Base-by-base conservation (phyloP, 2,888 invertebrate genomes). In the Eilema griseolum region DNA sequence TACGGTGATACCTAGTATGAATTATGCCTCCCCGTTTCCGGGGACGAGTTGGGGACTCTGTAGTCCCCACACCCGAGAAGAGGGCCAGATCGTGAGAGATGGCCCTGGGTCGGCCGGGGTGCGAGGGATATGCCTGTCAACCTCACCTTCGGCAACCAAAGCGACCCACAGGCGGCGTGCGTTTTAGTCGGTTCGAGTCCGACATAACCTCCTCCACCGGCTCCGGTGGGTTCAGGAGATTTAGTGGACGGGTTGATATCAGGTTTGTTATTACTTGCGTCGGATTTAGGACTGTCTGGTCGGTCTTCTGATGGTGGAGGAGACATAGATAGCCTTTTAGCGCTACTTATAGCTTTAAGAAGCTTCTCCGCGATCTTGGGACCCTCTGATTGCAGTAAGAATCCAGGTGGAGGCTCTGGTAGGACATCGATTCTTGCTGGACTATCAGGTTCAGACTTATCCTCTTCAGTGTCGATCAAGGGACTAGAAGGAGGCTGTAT, bases 321-420 rank as follows among this genome's bases (percentile, higher is more conserved):
- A 37, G 92, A 96, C 95, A 90, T 95, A 67, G 91, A 96, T 74
- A 92, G 90, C 81, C 90, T 93, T 87, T 93, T 96, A 78, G 93
- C 96, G 88, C 93, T 96, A 89, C 92, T 96, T 88, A 92, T 96
- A 10, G 96, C 96, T 85, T 96, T 96, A 0, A 96, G 90, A 5
- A 96, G 94, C 83, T 96, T 96, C 78, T 96, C 96, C 0, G 96
- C 96, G 80, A 96, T 96, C 74, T 96, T 96, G 0, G 96, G 96
- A 2, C 95, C 95, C 78, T 95, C 95, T 5, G 95, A 93, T 76
- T 95, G 95, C 16, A 95, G 82, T 2, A 94, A 86, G 85, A 95
- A 95, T 0, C 88, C 94, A 2, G 94, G 93, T 0, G 95, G 95
- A 2, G 95, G 95, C 75, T 95, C 95, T 0, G 95, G 95, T n/a